Evolutionary conservation across 2,113 vertebrate species (phyloP).

Genomic region (Lontra canadensis): DNA sequence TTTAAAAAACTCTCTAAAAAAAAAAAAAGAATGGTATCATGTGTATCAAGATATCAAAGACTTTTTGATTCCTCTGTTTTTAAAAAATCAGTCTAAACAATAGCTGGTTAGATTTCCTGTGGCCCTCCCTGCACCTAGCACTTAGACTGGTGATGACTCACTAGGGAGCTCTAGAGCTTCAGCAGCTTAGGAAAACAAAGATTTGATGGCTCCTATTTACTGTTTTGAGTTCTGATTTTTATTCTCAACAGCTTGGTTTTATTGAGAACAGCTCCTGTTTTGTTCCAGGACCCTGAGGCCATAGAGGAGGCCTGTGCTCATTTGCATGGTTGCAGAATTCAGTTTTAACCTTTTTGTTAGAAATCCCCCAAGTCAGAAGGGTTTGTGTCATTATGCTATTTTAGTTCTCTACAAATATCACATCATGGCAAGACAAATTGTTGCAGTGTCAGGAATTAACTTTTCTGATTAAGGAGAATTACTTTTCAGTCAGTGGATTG

Average conservation of each 20-base stretch:
- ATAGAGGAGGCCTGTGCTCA: background rate
- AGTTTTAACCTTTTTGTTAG: slow-evolving; percentile 56
- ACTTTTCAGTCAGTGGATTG: slow-evolving; percentile 22
- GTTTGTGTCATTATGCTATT: slow-evolving; percentile 21
- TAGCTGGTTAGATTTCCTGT: background rate
- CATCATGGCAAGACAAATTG: background rate
- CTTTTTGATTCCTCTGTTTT: background rate
- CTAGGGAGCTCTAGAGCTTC: background rate
- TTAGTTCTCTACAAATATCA: slow-evolving; percentile 50
- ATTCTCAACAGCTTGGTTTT: slow-evolving; percentile 45
- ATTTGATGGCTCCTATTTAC: background rate
- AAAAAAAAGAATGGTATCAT: background rate
- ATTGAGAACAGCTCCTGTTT: slow-evolving; percentile 13
- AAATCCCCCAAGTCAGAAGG: slow-evolving; percentile 43
- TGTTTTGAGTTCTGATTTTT: slow-evolving; percentile 24
- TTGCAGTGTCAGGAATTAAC: slow-evolving; percentile 45
- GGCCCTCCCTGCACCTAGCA: too few species aligned
- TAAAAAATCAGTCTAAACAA: background rate
- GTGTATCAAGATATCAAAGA: background rate
- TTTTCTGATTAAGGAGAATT: slow-evolving; percentile 23
- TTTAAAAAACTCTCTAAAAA: too few species aligned
- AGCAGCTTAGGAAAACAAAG: background rate
- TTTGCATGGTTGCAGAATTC: background rate
- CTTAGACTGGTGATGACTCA: background rate
- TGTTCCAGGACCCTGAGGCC: background rate